Evolutionary conservation across 2,888 invertebrate species (phyloP).

Genomic region (Phania funesta): DNA sequence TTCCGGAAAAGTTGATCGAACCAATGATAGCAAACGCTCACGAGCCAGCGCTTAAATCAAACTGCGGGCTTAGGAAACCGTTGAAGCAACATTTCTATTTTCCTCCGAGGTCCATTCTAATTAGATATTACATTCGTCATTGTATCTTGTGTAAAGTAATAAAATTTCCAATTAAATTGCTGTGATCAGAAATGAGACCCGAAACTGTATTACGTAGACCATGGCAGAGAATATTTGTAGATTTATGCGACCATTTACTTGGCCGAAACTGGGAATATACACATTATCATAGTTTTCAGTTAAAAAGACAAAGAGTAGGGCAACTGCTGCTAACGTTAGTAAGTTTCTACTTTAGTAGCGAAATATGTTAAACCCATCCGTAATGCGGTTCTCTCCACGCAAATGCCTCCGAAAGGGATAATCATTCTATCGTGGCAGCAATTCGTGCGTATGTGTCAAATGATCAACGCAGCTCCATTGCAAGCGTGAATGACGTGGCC

Average conservation of each 20-base stretch:
- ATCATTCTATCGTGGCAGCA: background rate
- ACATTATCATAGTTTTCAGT: background rate
- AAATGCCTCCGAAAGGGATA: background rate
- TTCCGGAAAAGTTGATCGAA: background rate
- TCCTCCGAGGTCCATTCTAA: background rate
- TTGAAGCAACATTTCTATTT: background rate
- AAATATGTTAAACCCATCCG: background rate
- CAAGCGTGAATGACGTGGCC: background rate
- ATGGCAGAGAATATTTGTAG: background rate
- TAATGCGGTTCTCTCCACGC: background rate
- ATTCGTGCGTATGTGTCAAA: background rate
- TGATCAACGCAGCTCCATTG: background rate
- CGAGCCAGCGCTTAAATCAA: background rate
- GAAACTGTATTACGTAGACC: background rate
- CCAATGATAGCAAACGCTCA: background rate
- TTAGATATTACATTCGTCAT: background rate
- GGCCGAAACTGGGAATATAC: background rate
- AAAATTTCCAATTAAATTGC: background rate
- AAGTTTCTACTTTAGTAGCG: background rate
- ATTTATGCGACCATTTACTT: slow-evolving; percentile 2
- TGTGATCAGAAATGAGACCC: background rate
- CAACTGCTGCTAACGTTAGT: background rate
- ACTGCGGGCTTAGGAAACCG: background rate
- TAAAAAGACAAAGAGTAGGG: background rate
- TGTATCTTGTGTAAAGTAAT: background rate